Base-by-base conservation (phyloP, 2,888 invertebrate species). In the Polydrusus tereticollis region DNA sequence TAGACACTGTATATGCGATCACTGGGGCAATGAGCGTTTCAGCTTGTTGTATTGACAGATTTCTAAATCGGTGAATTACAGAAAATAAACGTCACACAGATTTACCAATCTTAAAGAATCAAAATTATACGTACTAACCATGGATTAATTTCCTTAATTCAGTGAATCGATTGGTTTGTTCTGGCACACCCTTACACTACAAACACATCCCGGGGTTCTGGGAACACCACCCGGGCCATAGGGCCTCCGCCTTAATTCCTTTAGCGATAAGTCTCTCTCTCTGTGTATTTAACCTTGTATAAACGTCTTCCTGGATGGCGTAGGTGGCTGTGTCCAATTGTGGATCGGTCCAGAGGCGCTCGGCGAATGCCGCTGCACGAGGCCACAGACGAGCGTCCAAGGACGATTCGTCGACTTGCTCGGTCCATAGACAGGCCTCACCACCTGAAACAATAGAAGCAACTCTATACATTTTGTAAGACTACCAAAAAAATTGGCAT, bases 311-410 rank as follows among this genome's bases (percentile, higher is more conserved):
- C 38, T 90, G 88, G 77, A 89, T 89, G 79, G 83, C 85, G 23
- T 77, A 74, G 82, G 79, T 79, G 18, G 78, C 76, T 8, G 75
- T 57, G 64, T 82, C 82, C 10, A 81, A 67, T 55, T 87, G 87
- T 45, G 88, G 87, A 81, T 92, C 92, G 47, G 89, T 88, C 93
- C 93, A 93, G 76, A 94, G 85, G 77, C 95, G 88, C 86, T 95
- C 95, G 0, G 92, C 95, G 75, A 95, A 86, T 0, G 95, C 95
- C 0, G 94, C 92, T 2, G 92, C 88, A 72, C 95, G 87, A 38
- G 95, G 95, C 95, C 95, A 95, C 80, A 95, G 86, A 80, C 95
- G 89, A 76, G 92, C 90, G 83, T 94, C 94, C 78, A 94, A 83
- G 59, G 92, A 65, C 63, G 89, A 88, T 79, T 92, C 89, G 72